phyloP scores from a whole-genome alignment of 2,797 vertebrate genomes.

The Triplophysa bombifrons region DNA sequence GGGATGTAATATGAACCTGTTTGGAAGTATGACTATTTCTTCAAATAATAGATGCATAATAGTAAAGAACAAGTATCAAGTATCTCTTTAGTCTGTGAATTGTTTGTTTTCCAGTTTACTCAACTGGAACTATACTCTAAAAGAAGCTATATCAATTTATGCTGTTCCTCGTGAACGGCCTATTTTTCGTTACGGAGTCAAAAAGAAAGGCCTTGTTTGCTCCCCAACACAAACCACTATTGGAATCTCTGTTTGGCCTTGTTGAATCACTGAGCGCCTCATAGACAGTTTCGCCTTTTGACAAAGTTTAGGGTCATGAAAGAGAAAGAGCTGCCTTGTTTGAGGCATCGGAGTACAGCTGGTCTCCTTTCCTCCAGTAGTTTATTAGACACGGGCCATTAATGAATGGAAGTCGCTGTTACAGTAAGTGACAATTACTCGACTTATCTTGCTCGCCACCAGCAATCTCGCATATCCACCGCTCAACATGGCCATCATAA shows the following conservation, averaged over 20 bases:
- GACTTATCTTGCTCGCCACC: constrained; percentile 81
- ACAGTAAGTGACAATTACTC: constrained; percentile 82
- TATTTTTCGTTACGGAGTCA: constrained; percentile 65
- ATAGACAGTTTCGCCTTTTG: constrained; percentile 76
- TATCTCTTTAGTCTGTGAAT: constrained; percentile 2
- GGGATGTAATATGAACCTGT: not conserved
- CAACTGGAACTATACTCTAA: constrained; percentile 15
- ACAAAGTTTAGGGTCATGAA: constrained; percentile 77
- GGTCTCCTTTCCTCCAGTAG: constrained; percentile 74
- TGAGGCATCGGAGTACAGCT: constrained; percentile 80
- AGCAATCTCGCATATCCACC: constrained; percentile 80
- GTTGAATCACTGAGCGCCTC: constrained; percentile 78
- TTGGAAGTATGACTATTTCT: not conserved
- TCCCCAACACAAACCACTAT: constrained; percentile 63
- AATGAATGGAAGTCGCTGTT: constrained; percentile 86
- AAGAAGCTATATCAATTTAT: constrained; percentile 40
- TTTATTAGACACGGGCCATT: constrained; percentile 81
- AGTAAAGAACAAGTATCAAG: not conserved
- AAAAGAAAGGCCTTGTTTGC: constrained; percentile 63
- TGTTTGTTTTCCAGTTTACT: constrained; percentile 42
- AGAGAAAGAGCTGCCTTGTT: constrained; percentile 84
- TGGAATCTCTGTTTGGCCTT: constrained; percentile 66
- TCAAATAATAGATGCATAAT: not conserved
- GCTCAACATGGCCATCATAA: constrained; percentile 80
- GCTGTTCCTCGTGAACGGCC: constrained; percentile 42